Base-by-base conservation (phyloP, 2,888 invertebrate species). In the Tipula confusa region DNA sequence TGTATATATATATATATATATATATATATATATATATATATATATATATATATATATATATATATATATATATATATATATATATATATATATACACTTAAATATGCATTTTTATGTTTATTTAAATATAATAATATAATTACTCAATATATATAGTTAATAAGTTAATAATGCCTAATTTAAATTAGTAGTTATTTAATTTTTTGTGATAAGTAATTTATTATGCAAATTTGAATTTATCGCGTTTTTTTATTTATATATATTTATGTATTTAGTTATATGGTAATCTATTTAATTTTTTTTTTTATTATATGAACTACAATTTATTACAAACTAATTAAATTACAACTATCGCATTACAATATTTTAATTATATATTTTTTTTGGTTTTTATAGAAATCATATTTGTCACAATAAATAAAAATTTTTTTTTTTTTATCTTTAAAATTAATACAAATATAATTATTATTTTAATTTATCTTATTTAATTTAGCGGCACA, bases 91-190 rank as follows among this genome's bases (percentile, higher is more conserved):
- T 43, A 43, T 43, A 43, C 15, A 43, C 15, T n/a, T 43, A 43
- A n/a, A 43, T 43, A 43, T 43, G 15, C 15, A 43, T 43, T 38
- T 38, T n/a, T 80, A 80, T 24, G 24, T 24, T 64, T 80, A n/a
- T 29, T 29, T 80, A 29, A 80, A 15, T 29, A 80, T 80, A 80
- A 29, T 80, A 29, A 29, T 29, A 29, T 80, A 29, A 29, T 29
- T 80, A 28, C 24, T 24, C 79, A 79, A 79, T 79, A 79, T 79
- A n/a, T n/a, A 79, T 80, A 79, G 24, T 79, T 28, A 28, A 79
- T 79, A 80, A 80, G 31, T 80, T 80, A 64, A 64, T 80, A 29
- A 80, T 1, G n/a, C n/a, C 29, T 80, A 80, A 80, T 80, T 80
- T 80, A 29, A 29, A 15, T 80, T 80, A 24, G 29, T 29, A 1